Evolutionary conservation across 1,140 invertebrate species (phyloP).

Genomic region (Caerostris extrusa): DNA sequence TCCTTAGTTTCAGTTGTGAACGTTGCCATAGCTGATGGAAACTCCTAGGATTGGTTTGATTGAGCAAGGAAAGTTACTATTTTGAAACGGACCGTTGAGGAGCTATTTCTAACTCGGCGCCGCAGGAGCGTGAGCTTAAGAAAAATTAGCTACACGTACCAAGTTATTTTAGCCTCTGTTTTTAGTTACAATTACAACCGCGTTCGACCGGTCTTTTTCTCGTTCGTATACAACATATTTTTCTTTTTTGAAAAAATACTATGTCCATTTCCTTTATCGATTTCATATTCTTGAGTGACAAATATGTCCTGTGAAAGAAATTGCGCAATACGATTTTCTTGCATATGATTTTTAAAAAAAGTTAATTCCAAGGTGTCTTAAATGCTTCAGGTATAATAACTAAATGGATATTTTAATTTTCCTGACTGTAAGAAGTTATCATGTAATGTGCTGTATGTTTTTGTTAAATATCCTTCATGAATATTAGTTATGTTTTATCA

Average conservation of each 20-base stretch:
- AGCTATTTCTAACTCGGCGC: constrained; percentile 51
- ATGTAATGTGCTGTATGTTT: too few relatives aligned
- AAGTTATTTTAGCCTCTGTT: constrained; percentile 53
- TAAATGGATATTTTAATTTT: too few relatives aligned
- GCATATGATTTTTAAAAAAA: too few relatives aligned
- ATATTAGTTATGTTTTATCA: too few relatives aligned
- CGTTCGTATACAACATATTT: not conserved
- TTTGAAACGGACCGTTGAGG: constrained; percentile 44
- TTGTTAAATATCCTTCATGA: too few relatives aligned
- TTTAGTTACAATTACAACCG: constrained; percentile 42
- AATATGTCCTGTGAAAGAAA: too few relatives aligned
- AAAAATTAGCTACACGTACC: constrained; percentile 43
- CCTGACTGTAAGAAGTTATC: too few relatives aligned
- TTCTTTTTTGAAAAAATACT: not conserved
- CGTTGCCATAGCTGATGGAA: constrained; percentile 43
- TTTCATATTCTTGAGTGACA: too few relatives aligned
- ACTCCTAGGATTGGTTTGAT: constrained; percentile 38
- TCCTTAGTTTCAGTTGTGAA: not conserved
- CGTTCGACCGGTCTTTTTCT: constrained; percentile 12
- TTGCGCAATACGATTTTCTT: too few relatives aligned
- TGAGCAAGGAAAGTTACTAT: constrained; percentile 47
- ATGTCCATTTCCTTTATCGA: not conserved
- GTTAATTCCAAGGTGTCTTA: too few relatives aligned
- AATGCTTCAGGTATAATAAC: too few relatives aligned
- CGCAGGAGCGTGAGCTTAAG: constrained; percentile 46